These are phyloP conservation scores for Protosalanx chinensis DNA, from an alignment of 2,797 vertebrate species.

Conservation along the genomic window DNA sequence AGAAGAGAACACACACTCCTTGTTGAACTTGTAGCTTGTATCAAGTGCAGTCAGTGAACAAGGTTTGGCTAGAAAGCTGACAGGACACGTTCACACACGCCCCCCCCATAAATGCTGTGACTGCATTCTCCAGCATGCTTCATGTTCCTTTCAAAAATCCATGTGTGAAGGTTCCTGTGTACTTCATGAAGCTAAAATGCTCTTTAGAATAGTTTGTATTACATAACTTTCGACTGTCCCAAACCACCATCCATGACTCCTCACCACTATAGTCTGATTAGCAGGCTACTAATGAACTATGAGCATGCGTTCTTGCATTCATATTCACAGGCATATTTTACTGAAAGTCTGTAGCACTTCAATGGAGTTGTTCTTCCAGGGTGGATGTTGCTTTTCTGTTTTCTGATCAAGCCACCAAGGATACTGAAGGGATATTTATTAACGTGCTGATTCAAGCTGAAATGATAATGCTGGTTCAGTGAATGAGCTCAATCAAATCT, in stretches of 20 bases:
- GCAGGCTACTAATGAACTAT: neutral
- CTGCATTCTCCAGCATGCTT: conserved; percentile 22
- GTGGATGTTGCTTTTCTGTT: conserved; percentile 24
- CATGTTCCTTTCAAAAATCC: neutral
- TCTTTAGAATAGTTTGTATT: neutral
- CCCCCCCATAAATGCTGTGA: conserved; percentile 33
- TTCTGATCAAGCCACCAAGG: conserved; percentile 30
- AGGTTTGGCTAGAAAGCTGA: conserved; percentile 48
- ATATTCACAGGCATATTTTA: neutral
- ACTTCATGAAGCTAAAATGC: neutral
- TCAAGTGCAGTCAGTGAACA: conserved; percentile 35
- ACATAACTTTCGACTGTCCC: neutral
- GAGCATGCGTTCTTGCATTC: neutral
- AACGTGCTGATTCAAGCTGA: conserved; percentile 54
- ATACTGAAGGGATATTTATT: conserved; percentile 40
- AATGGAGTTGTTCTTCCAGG: conserved; percentile 40
- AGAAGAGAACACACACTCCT: conserved; percentile 27
- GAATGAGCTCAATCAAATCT: conserved; percentile 59
- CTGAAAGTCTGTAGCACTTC: neutral
- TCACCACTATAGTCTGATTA: neutral
- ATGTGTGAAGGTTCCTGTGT: neutral
- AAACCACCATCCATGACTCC: too few relatives aligned
- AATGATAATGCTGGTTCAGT: conserved; percentile 55
- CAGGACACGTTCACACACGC: conserved; percentile 63
- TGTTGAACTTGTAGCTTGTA: conserved; percentile 30